phyloP scores from a whole-genome alignment of 2,888 invertebrate genomes.

The Ophion costatus region DNA sequence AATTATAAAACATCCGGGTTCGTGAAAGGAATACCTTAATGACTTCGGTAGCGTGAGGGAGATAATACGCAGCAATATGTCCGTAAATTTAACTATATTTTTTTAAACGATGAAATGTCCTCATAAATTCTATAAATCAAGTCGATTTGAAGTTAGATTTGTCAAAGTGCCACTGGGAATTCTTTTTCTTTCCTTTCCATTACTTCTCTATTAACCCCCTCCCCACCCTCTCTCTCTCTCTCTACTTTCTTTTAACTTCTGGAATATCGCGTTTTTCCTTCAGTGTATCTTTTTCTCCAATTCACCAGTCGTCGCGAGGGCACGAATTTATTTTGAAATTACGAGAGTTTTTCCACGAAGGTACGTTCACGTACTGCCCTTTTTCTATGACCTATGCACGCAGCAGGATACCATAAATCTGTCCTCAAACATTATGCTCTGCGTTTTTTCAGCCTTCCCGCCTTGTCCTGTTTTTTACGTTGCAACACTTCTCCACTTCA shows the following conservation, averaged over 20 bases:
- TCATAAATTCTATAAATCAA: conserved; percentile 68
- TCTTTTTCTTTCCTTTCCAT: neutral
- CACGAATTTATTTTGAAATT: conserved; percentile 59
- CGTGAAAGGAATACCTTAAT: neutral
- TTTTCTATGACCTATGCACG: conserved; percentile 17
- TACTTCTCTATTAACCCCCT: neutral
- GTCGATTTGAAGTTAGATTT: conserved; percentile 18
- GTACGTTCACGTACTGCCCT: conserved; percentile 32
- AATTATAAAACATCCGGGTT: no score
- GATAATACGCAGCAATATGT: conserved; percentile 17
- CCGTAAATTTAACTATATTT: conserved; percentile 33
- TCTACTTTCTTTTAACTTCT: neutral
- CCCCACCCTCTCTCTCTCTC: neutral
- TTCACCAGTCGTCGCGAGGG: conserved; percentile 44
- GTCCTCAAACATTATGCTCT: conserved; percentile 25
- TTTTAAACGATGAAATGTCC: conserved; percentile 51
- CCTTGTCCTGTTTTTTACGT: neutral
- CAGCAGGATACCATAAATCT: conserved; percentile 45
- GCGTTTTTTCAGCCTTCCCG: conserved; percentile 5
- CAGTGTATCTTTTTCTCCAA: conserved; percentile 26
- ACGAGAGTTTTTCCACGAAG: conserved; percentile 8
- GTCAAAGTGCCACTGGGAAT: conserved; percentile 23
- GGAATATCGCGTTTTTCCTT: conserved; percentile 25
- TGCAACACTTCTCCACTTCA: neutral
- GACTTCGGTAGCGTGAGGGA: neutral